Evolutionary conservation across 1,140 invertebrate genomes (phyloP).

Genomic region (Chlorops oryzae): DNA sequence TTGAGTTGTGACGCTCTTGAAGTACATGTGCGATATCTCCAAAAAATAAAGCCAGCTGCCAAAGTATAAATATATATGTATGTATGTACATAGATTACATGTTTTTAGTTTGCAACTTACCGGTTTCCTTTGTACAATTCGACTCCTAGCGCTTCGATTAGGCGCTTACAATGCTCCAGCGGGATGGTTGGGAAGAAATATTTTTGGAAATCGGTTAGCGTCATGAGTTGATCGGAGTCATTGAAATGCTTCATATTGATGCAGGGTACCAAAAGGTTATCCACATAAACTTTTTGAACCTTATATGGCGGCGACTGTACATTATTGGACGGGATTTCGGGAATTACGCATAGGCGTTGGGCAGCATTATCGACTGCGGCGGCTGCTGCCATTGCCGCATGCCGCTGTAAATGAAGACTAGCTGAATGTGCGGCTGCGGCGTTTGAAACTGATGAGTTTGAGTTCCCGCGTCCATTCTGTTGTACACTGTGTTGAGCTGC

Average conservation of each 20-base stretch:
- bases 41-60: too few relatives aligned
- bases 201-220: conserved; percentile 70
- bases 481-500: conserved; percentile 24
- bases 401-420: conserved; percentile 45
- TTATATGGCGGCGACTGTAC: conserved; percentile 50
- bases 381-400: conserved; percentile 40
- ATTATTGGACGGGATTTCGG: conserved; percentile 36
- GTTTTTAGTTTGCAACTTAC: conserved; percentile 52
- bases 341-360: conserved; percentile 35
- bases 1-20: too few relatives aligned
- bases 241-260: conserved; percentile 81
- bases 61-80: background rate
- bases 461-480: conserved; percentile 14
- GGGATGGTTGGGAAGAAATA: conserved; percentile 72
- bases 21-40: too few relatives aligned
- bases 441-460: conserved; percentile 19
- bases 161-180: conserved; percentile 65
- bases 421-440: conserved; percentile 35
- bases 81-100: background rate
- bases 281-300: conserved; percentile 72
- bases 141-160: conserved; percentile 70
- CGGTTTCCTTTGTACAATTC: conserved; percentile 74
- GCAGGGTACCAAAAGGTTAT: conserved; percentile 72
- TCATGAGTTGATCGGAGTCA: conserved; percentile 73
- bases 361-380: conserved; percentile 26